Percentiles rank a stretch among this genome's conserved stretches.
Conservation (phyloP, 2,113 vertebrate genomes). For the Chaenogobius annularis region DNA sequence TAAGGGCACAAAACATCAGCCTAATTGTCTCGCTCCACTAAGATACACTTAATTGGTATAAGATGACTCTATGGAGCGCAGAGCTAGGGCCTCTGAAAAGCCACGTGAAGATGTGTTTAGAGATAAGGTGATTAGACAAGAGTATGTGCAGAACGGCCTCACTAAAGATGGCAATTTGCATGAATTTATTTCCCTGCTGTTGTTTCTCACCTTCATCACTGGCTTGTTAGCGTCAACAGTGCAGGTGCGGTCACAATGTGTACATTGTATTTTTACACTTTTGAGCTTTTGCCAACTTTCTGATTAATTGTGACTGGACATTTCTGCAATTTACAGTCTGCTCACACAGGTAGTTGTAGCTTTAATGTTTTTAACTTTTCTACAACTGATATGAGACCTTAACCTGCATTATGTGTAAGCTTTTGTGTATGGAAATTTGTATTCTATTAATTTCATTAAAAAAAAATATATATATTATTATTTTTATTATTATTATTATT, state of each 20-base stretch:
- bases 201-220: slow-evolving; percentile 46
- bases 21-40: slow-evolving; percentile 75
- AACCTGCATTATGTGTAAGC: too few species aligned
- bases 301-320: not conserved
- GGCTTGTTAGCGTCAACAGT: slow-evolving; percentile 46
- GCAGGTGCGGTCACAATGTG: slow-evolving; percentile 33
- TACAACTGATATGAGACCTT: not conserved
- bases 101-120: slow-evolving; percentile 68
- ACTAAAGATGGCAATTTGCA: slow-evolving; percentile 68
- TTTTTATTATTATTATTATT: too few species aligned
- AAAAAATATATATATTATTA: too few species aligned
- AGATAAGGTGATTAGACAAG: slow-evolving; percentile 68
- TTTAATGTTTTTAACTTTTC: not conserved
- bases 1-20: slow-evolving; percentile 66
- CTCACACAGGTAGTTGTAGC: not conserved
- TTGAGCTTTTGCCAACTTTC: not conserved
- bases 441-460: too few species aligned
- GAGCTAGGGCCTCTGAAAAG: slow-evolving; percentile 58
- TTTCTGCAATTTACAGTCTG: not conserved
- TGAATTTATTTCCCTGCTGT: slow-evolving; percentile 64
- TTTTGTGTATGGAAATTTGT: too few species aligned
- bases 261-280: not conserved
- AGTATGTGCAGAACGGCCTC: slow-evolving; percentile 64
- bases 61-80: slow-evolving; percentile 63
- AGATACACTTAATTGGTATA: slow-evolving; percentile 75